phyloP scores from a whole-genome alignment of 2,797 vertebrate genomes.

The Natrix natrix region DNA sequence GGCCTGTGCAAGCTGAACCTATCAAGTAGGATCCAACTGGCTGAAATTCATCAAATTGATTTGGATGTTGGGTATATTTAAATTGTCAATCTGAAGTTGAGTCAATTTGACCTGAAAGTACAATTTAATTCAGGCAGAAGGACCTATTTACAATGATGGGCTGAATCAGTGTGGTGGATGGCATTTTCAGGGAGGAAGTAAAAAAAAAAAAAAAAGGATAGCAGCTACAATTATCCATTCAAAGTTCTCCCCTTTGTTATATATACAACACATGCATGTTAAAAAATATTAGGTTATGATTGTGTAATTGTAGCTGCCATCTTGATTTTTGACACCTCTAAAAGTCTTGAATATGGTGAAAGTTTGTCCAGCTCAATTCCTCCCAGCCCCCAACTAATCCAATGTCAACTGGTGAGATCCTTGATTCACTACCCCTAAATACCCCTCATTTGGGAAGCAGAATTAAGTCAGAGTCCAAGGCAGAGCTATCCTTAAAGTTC shows the following conservation, averaged over 20 bases:
- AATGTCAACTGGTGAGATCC: not conserved
- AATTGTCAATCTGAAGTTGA: not conserved
- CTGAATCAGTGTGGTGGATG: not conserved
- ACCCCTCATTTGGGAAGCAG: not conserved
- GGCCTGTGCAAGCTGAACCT: not conserved
- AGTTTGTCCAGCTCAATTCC: not conserved
- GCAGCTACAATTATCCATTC: not conserved
- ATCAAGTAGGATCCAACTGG: not conserved
- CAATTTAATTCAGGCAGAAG: not conserved
- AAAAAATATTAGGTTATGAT: not conserved
- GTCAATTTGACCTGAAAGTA: not conserved
- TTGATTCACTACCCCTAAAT: not conserved
- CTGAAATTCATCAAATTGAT: not conserved
- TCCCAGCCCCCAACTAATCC: not conserved
- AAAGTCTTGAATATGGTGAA: not conserved
- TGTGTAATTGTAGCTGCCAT: not conserved
- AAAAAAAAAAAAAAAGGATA: not conserved
- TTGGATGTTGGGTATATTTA: not conserved
- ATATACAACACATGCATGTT: not conserved
- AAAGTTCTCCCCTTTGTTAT: not conserved
- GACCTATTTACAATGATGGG: not conserved
- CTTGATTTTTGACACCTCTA: not conserved
- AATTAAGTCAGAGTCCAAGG: too few relatives aligned
- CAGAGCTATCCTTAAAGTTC: too few relatives aligned
- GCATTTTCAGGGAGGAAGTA: not conserved